phyloP scores from a whole-genome alignment of 2,888 invertebrate species.

The Machimus atricapillus region DNA sequence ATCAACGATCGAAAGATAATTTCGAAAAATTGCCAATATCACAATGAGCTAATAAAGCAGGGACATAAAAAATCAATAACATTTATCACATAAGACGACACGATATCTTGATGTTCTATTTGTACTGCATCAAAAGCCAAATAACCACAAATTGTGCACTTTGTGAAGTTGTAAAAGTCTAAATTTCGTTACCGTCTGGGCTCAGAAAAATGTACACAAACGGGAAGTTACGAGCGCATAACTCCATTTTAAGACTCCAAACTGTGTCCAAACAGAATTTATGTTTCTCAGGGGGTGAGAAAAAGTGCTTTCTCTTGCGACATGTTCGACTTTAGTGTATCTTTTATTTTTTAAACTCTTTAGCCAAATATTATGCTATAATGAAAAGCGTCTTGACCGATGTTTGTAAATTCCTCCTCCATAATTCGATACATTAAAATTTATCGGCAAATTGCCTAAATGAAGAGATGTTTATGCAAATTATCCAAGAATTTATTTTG shows the following conservation, averaged over 20 bases:
- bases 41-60: neutral
- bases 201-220: slow-evolving; percentile 19
- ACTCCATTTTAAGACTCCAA: slow-evolving; percentile 31
- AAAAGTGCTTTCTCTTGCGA: neutral
- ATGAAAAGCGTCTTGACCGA: neutral
- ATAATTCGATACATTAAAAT: neutral
- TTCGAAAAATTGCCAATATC: neutral
- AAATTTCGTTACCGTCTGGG: neutral
- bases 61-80: neutral
- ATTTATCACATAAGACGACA: neutral
- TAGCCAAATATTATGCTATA: neutral
- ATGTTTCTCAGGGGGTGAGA: neutral
- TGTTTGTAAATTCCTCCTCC: neutral
- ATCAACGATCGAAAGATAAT: neutral
- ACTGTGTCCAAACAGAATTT: slow-evolving; percentile 14
- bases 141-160: slow-evolving; percentile 31
- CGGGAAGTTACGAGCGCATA: slow-evolving; percentile 30
- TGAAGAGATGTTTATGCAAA: neutral
- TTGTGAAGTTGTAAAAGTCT: slow-evolving; percentile 16
- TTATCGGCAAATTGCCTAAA: neutral
- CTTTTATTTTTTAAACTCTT: slow-evolving; percentile 11
- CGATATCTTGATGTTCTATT: neutral
- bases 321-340: slow-evolving; percentile 3
- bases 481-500: neutral
- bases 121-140: neutral